phyloP scores from a whole-genome alignment of 2,797 vertebrate genomes.

The Cyprinodon diabolis region DNA sequence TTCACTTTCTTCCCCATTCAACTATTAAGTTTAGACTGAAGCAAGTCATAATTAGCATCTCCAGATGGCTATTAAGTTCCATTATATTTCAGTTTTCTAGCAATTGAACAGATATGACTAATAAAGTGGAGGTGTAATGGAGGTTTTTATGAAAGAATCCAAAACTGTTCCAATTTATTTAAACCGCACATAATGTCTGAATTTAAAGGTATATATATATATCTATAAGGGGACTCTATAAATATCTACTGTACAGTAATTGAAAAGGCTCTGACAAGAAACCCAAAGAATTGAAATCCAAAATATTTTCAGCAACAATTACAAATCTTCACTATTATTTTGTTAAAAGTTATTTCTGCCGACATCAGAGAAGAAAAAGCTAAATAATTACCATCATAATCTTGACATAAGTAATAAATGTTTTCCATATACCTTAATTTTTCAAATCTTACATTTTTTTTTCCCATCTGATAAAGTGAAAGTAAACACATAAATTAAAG shows the following conservation, averaged over 20 bases:
- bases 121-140: too few species aligned
- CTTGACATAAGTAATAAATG: neutral
- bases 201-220: too few species aligned
- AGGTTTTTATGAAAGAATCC: neutral
- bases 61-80: neutral
- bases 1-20: neutral
- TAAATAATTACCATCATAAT: neutral
- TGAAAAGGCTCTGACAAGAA: slow-evolving; percentile 24
- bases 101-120: neutral
- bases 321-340: too few species aligned
- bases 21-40: neutral
- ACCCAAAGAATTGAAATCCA: neutral
- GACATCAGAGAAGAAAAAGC: neutral
- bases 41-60: neutral
- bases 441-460: neutral
- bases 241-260: neutral
- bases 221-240: too few species aligned
- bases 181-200: too few species aligned
- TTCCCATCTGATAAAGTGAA: neutral
- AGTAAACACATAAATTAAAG: slow-evolving; percentile 2
- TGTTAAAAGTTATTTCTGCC: neutral
- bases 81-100: neutral
- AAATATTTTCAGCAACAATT: neutral
- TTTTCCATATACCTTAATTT: neutral
- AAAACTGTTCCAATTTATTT: too few species aligned